Evolutionary conservation across 2,113 vertebrate genomes (phyloP), one percentile per base, ranked within the genome.

Genomic region (Poeciliopsis turrubarensis): DNA sequence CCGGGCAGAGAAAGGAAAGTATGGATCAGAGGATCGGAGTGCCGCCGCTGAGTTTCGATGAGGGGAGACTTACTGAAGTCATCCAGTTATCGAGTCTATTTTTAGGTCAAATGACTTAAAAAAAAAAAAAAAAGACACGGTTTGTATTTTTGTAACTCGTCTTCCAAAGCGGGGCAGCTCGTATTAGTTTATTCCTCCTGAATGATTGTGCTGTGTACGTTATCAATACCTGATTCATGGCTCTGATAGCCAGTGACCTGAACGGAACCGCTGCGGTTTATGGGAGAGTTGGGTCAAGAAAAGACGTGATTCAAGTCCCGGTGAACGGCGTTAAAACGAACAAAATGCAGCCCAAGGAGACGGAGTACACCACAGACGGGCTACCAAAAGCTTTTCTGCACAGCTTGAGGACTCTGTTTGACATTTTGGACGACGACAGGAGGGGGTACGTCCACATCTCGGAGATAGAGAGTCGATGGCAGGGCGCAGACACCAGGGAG

Each of bases 391-490:
- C 94, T 1, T 99, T 99, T 77, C 87, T 99, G 62, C 96, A 96
- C 87, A 99, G 97, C 73, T 84, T 99, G 76, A 95, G 96, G 78
- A 97, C 98, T 0, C 94, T 99, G 1, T 99, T 97, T 89, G 97
- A 98, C 82, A 98, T 98, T 75, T 87, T 99, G 86, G 97, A 99
- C 83, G 98, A 99, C 61, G 92, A 89, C 4, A 93, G 93, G 19
- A 91, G 95, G 4, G 98, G 98, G 0, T 97, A 91, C 51, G 96
- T 99, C 30, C 98, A 98, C 89, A 94, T 99, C 1, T 94, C 94
- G 30, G 98, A 99, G 94, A 99, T 99, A 68, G 96, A 99, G 92
- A 96, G 95, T 68, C 97, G 98, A 68, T 99, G 98, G 98, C 94
- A 94, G 66, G 97, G 96, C 2, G 91, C 96, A 0, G 96, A 96